Evolutionary conservation across 2,113 vertebrate genomes (phyloP).

Genomic region (Percina caprodes): DNA sequence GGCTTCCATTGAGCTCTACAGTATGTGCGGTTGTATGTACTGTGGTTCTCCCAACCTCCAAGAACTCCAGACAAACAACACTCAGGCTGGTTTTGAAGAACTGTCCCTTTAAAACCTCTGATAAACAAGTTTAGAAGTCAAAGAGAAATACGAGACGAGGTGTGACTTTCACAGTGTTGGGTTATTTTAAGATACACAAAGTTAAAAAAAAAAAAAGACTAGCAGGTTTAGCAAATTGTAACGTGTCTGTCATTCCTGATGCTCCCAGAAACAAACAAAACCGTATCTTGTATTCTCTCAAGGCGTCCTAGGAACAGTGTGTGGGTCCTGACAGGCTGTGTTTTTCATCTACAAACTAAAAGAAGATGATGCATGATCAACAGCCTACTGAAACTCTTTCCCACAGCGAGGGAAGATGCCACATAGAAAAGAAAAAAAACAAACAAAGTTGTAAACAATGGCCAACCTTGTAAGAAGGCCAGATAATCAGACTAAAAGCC

Average conservation of each 20-base stretch:
- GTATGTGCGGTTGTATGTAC: not conserved
- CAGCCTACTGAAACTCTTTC: not conserved
- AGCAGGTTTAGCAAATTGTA: slow-evolving; percentile 27
- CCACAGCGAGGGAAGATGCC: not conserved
- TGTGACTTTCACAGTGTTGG: slow-evolving; percentile 56
- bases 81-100: slow-evolving; percentile 1
- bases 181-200: slow-evolving; percentile 20
- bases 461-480: not conserved
- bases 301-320: not conserved
- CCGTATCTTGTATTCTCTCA: not conserved
- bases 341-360: not conserved
- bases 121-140: not conserved
- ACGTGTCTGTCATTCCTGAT: not conserved
- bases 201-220: slow-evolving; percentile 11
- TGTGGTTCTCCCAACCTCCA: not conserved
- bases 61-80: not conserved
- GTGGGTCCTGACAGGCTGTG: not conserved
- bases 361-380: slow-evolving; percentile 21
- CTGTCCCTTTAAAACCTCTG: slow-evolving; percentile 6
- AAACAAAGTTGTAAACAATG: slow-evolving; percentile 51
- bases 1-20: not conserved
- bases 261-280: not conserved
- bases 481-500: not conserved
- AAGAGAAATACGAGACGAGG: slow-evolving; percentile 1
- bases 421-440: not conserved